Base-by-base conservation (phyloP, 2,113 vertebrate species). In the Rhineura floridana region DNA sequence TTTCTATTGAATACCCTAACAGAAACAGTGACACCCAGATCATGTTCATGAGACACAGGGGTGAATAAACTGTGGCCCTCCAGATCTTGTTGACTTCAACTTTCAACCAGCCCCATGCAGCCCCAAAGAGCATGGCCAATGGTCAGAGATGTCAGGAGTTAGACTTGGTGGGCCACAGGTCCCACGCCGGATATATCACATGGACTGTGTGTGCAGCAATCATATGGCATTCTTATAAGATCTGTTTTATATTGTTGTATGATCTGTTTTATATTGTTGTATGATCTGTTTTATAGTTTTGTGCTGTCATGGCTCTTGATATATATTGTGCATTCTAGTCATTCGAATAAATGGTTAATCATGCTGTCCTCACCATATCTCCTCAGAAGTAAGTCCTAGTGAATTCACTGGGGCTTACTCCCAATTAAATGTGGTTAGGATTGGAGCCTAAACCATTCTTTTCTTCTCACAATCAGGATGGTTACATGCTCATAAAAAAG, bases 1-100 rank as follows among this genome's bases (percentile, higher is more conserved):
- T 83, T 84, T 88, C 65, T 19, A 80, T 92, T 90, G 48, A 88
- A 23, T 72, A 48, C 46, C 44, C 21, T 79, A 50, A 23, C 15
- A 73, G 44, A 91, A 93, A 87, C 28, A n/a, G 33, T 48, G 69
- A 67, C 76, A 52, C 48, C 30, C 39, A 44, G 42, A 81, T 62
- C 9, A 50, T 62, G 23, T 62, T 82, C 36, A 46, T 46, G 33
- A 87, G 80, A 82, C 23, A 63, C 13, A 39, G 63, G 7, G 28
- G 39, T 42, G 55, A 19, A 19, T 36, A 19, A n/a, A n/a, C n/a
- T n/a, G 69, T 3, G 28, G 63, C 2, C 33, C 69, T 39, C 33
- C 33, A 36, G 13, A 36, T n/a, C 70, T 19, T 59, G 55, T 21
- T 21, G 19, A 59, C 19, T 59, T 5, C 55, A 59, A 59, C 19